phyloP scores from a whole-genome alignment of 2,797 vertebrate species.

The Premnoplex brunnescens region DNA sequence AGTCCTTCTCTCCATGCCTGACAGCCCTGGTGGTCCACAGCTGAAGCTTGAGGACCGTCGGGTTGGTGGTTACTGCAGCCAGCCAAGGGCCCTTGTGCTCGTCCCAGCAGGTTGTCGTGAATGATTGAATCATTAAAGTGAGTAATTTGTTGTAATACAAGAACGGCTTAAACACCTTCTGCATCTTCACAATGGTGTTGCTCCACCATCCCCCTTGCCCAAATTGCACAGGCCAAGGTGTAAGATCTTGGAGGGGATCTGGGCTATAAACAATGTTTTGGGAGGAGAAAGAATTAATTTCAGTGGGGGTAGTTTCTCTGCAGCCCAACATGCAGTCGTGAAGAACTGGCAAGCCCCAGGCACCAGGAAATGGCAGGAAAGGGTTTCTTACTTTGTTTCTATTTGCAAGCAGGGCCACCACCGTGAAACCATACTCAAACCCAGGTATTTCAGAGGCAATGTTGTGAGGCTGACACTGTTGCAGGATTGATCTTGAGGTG shows the following conservation, averaged over 20 bases:
- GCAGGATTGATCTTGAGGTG: not conserved
- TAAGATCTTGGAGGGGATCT: not conserved
- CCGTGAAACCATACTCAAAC: not conserved
- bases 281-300: not conserved
- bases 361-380: not conserved
- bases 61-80: not conserved
- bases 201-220: not conserved
- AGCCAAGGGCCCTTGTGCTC: not conserved
- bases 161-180: not conserved
- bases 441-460: rapidly evolving
- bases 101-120: not conserved
- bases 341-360: not conserved
- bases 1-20: not conserved
- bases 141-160: not conserved
- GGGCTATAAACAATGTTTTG: not conserved
- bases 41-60: not conserved
- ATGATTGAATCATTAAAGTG: not conserved
- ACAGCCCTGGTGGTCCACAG: not conserved
- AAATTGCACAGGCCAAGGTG: not conserved
- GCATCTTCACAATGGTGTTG: not conserved
- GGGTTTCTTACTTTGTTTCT: not conserved
- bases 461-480: not conserved
- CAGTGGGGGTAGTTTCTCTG: not conserved
- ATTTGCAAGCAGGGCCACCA: not conserved
- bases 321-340: not conserved